A percentile compares a stretch with the other conserved stretches of the same genome.
These are phyloP conservation scores for Cryptotis parvus DNA, from an alignment of 2,113 vertebrate species.

Conservation along the genomic window DNA sequence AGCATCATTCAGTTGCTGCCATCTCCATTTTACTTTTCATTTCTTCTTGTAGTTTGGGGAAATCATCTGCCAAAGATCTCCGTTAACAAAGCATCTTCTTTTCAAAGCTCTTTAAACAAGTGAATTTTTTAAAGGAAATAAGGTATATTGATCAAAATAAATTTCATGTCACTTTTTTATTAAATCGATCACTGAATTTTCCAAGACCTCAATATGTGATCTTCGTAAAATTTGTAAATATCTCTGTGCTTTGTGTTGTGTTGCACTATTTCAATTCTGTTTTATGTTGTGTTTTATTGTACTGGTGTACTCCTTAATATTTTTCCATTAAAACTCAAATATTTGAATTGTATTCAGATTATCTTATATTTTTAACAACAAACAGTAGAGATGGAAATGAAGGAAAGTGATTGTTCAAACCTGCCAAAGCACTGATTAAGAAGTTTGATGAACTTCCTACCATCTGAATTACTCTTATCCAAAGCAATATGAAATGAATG, in stretches of 20 bases:
- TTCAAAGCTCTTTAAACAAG: constrained; percentile 73
- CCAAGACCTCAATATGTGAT: not conserved
- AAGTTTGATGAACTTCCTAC: constrained; percentile 55
- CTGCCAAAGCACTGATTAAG: constrained; percentile 60
- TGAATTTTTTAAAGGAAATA: constrained; percentile 50
- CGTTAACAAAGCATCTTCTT: constrained; percentile 78
- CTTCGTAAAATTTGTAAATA: constrained; percentile 34
- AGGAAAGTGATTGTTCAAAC: constrained; percentile 38
- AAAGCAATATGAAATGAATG: constrained; percentile 70
- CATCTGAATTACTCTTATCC: constrained; percentile 64
- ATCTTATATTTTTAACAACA: constrained; percentile 25
- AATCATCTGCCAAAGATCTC: constrained; percentile 70
- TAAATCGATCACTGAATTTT: constrained; percentile 68
- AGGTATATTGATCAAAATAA: constrained; percentile 76
- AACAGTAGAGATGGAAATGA: constrained; percentile 23
- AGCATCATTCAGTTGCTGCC: constrained; percentile 80
- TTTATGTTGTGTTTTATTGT: not conserved
- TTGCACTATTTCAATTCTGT: no score
- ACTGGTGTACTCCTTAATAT: not conserved
- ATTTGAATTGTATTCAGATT: not conserved
- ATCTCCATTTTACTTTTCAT: constrained; percentile 76
- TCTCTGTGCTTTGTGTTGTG: not conserved
- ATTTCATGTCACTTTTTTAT: constrained; percentile 67
- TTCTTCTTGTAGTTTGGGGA: constrained; percentile 69
- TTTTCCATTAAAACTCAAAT: not conserved